A percentile compares a stretch with the other conserved stretches of the same genome.
Evolutionary conservation across 2,888 invertebrate species (phyloP).

Genomic region (Linyphia triangularis): DNA sequence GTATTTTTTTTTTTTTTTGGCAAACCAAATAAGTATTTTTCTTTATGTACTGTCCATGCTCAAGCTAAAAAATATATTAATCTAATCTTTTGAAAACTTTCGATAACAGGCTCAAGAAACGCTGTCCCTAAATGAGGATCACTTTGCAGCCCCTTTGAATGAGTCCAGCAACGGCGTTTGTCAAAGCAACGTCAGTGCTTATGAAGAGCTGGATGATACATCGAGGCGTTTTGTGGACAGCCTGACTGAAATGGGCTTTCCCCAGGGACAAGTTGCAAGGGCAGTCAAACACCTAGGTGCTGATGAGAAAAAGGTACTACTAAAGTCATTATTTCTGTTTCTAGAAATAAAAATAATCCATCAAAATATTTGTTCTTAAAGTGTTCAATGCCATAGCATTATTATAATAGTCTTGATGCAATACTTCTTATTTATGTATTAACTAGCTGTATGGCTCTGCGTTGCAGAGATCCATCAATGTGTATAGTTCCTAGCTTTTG

Average conservation of each 20-base stretch:
- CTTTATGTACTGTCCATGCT: neutral
- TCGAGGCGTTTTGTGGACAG: conserved; percentile 86
- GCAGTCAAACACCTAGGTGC: conserved; percentile 88
- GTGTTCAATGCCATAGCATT: too few species aligned
- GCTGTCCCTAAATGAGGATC: conserved; percentile 6
- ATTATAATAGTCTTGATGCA: too few species aligned
- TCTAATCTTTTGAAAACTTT: neutral
- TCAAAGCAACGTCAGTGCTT: conserved; percentile 76
- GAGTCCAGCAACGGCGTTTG: conserved; percentile 37
- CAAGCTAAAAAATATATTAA: neutral
- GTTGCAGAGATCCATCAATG: too few species aligned
- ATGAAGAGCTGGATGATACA: conserved; percentile 81
- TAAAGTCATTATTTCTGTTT: too few species aligned
- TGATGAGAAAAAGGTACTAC: conserved; percentile 90
- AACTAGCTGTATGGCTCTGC: too few species aligned
- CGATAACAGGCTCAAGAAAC: neutral
- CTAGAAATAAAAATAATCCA: too few species aligned
- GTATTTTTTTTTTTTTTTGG: too few species aligned
- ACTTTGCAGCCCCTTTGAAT: neutral
- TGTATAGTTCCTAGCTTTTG: too few species aligned
- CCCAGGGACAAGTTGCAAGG: conserved; percentile 88
- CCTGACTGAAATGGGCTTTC: conserved; percentile 93
- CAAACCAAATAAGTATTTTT: too few species aligned
- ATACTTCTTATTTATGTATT: too few species aligned
- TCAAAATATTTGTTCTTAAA: too few species aligned